Percentiles rank a stretch among this genome's conserved stretches.
Conservation (phyloP, 2,797 vertebrate genomes). For the Ispidina picta region DNA sequence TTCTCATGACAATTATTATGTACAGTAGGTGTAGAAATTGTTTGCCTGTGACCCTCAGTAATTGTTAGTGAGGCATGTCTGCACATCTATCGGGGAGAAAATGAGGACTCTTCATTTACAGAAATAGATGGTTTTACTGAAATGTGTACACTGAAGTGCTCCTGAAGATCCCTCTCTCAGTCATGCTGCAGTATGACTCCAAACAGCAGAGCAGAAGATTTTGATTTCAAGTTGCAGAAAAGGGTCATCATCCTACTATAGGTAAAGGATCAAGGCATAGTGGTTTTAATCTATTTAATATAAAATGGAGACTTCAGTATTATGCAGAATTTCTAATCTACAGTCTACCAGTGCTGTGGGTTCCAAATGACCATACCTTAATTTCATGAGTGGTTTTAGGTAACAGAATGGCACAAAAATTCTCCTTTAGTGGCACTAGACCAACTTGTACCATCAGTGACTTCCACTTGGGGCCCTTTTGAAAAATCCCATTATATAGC, state of each 20-base stretch:
- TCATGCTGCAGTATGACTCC: neutral
- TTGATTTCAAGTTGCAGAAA: neutral
- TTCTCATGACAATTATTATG: conserved; percentile 65
- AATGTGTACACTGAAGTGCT: neutral
- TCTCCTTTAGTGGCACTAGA: neutral
- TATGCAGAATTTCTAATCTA: neutral
- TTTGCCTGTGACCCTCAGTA: conserved; percentile 53
- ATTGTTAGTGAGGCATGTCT: conserved; percentile 36
- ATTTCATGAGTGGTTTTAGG: neutral
- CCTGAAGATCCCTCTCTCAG: neutral
- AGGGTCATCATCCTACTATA: neutral
- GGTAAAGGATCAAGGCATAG: neutral
- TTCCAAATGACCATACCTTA: neutral
- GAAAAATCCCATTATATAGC: neutral
- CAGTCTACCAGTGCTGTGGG: neutral
- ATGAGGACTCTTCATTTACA: conserved; percentile 2
- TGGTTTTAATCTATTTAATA: neutral
- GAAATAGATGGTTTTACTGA: neutral
- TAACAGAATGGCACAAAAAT: neutral
- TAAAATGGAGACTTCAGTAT: neutral
- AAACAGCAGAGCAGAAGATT: neutral
- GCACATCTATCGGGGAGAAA: conserved; percentile 34
- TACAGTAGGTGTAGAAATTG: conserved; percentile 45
- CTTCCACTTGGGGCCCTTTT: neutral
- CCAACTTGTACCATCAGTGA: neutral